A percentile compares a stretch with the other conserved stretches of the same genome.
phyloP scores from a whole-genome alignment of 2,797 vertebrate genomes.

The Hippopotamyrus pictus region DNA sequence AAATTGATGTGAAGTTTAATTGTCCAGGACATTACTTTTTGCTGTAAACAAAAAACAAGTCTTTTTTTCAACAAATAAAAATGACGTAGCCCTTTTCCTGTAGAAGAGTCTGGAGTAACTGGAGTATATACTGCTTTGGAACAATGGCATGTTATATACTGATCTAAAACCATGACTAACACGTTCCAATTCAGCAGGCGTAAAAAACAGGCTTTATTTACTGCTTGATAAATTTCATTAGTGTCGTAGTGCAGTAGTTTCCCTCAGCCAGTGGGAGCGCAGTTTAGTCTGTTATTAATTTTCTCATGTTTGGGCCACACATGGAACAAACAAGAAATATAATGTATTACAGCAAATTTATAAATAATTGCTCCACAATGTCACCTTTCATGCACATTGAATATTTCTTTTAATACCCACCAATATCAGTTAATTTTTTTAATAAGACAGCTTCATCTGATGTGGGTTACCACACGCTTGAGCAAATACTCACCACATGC shows the following conservation, averaged over 20 bases:
- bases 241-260: not conserved
- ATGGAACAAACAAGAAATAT: not conserved
- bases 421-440: not conserved
- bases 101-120: not conserved
- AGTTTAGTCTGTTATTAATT: not conserved
- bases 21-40: not conserved
- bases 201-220: not conserved
- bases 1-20: not conserved
- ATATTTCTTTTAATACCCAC: not conserved
- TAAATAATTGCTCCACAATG: not conserved
- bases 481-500: not conserved
- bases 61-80: not conserved
- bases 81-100: not conserved
- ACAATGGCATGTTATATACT: not conserved
- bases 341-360: not conserved
- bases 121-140: not conserved
- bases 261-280: no score
- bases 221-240: not conserved
- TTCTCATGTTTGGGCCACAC: not conserved
- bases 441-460: not conserved
- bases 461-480: not conserved
- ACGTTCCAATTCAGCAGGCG: not conserved
- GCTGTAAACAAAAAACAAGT: not conserved
- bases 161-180: not conserved
- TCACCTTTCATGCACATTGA: not conserved